Percentiles rank a stretch among this genome's conserved stretches.
Conservation (phyloP, 2,113 vertebrate genomes). For the Semicossyphus pulcher region DNA sequence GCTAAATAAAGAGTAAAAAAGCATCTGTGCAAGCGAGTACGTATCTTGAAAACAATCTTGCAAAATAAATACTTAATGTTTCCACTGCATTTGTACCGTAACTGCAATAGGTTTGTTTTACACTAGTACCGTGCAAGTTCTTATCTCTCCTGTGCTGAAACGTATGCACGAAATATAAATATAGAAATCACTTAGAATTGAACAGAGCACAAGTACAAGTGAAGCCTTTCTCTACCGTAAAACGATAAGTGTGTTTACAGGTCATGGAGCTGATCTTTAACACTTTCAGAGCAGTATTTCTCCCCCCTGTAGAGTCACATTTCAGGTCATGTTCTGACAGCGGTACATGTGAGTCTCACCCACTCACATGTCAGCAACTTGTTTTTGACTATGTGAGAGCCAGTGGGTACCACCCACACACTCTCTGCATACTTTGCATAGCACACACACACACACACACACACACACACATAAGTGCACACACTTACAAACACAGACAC, state of each 20-base stretch:
- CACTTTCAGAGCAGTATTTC: background rate
- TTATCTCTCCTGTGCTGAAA: no score
- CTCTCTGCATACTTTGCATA: slow-evolving; percentile 26
- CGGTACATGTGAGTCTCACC: slow-evolving; percentile 1
- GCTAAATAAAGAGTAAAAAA: no score
- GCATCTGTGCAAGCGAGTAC: no score
- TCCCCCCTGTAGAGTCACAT: slow-evolving; percentile 12
- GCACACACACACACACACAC: background rate
- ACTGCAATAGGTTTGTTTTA: no score
- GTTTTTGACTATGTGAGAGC: slow-evolving; percentile 17
- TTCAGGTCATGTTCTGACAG: slow-evolving; percentile 9
- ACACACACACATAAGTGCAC: background rate
- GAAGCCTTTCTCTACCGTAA: no score
- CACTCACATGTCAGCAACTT: slow-evolving; percentile 31
- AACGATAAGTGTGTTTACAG: background rate
- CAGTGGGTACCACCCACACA: slow-evolving; percentile 11
- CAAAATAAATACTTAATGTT: no score
- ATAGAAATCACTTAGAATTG: no score
- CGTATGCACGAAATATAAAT: no score
- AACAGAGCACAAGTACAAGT: background rate
- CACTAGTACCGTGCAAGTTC: no score
- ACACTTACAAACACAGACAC: background rate
- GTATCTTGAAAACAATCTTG: no score
- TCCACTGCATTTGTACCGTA: no score
- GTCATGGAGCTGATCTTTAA: background rate